These are phyloP conservation scores for Aurelia aurita complex sp. Pacific DNA, from an alignment of 30 jellyfish, hydroid and myxozoan species.

Conservation along the genomic window DNA sequence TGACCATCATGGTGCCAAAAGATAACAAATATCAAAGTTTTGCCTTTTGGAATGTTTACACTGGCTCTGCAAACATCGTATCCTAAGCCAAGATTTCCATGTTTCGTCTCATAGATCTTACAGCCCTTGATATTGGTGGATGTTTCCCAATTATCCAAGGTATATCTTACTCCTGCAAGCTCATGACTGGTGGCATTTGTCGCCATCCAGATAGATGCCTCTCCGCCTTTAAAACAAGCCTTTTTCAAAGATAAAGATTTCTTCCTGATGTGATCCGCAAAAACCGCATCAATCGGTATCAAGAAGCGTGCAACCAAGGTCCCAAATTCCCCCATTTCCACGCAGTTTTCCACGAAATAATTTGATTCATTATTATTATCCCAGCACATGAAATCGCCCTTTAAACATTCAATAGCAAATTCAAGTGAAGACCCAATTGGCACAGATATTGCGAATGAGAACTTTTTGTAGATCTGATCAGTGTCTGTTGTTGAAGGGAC, in stretches of 20 bases:
- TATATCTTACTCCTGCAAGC: conserved; percentile 33
- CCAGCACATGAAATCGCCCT: conserved; percentile 62
- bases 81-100: not conserved
- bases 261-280: not conserved
- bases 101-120: not conserved
- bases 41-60: conserved; percentile 4
- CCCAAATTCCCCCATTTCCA: conserved; percentile 14
- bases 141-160: conserved; percentile 74
- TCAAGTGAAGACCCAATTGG: conserved; percentile 31
- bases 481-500: not conserved
- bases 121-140: conserved; percentile 27
- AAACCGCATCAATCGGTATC: conserved; percentile 10
- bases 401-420: conserved; percentile 54
- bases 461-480: not conserved
- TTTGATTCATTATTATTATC: conserved; percentile 66
- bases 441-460: conserved; percentile 19
- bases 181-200: not conserved
- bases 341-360: conserved; percentile 25
- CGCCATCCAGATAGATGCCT: conserved; percentile 8
- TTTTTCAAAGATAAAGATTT: conserved; percentile 12
- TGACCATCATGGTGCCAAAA: conserved; percentile 34
- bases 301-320: conserved; percentile 11
- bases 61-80: not conserved
- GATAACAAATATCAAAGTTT: conserved; percentile 55
- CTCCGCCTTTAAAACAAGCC: conserved; percentile 5